phyloP scores from a whole-genome alignment of 2,113 vertebrate species.

The Argyrosomus japonicus region DNA sequence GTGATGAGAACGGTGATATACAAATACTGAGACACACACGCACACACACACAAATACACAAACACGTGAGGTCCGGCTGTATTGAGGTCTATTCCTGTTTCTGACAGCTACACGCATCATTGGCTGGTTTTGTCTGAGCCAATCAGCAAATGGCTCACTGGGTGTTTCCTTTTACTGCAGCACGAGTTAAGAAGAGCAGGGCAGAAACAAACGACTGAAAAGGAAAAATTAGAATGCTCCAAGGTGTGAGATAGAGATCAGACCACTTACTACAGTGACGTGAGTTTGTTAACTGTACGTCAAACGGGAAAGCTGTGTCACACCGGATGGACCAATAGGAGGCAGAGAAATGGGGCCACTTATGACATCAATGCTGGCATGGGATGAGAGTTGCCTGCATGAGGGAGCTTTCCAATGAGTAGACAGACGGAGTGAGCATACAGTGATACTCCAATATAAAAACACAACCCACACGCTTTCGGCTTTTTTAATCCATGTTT shows the following conservation, averaged over 20 bases:
- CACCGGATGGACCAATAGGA: slow-evolving; percentile 64
- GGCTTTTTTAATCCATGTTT: slow-evolving; percentile 21
- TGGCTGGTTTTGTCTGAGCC: slow-evolving; percentile 61
- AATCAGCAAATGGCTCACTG: slow-evolving; percentile 70
- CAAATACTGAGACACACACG: slow-evolving; percentile 4
- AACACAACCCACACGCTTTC: slow-evolving; percentile 20
- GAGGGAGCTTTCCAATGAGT: slow-evolving; percentile 75
- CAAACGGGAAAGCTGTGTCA: slow-evolving; percentile 72
- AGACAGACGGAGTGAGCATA: slow-evolving; percentile 72
- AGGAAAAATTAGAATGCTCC: slow-evolving; percentile 20
- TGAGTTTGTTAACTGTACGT: slow-evolving; percentile 72
- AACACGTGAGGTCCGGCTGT: neutral
- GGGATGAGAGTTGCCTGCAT: slow-evolving; percentile 71
- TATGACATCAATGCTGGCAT: slow-evolving; percentile 79
- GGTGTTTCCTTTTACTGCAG: slow-evolving; percentile 70
- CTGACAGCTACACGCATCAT: slow-evolving; percentile 64
- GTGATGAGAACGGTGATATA: slow-evolving; percentile 4
- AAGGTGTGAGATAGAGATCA: slow-evolving; percentile 46
- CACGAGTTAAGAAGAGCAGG: slow-evolving; percentile 25
- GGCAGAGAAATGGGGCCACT: slow-evolving; percentile 76
- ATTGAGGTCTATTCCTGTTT: slow-evolving; percentile 51
- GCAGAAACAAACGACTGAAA: slow-evolving; percentile 42
- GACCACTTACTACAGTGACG: slow-evolving; percentile 73
- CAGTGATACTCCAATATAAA: slow-evolving; percentile 52
- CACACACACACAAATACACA: neutral